Evolutionary conservation across 2,797 vertebrate species (phyloP).

Genomic region (Pseudomugil gertrudae): DNA sequence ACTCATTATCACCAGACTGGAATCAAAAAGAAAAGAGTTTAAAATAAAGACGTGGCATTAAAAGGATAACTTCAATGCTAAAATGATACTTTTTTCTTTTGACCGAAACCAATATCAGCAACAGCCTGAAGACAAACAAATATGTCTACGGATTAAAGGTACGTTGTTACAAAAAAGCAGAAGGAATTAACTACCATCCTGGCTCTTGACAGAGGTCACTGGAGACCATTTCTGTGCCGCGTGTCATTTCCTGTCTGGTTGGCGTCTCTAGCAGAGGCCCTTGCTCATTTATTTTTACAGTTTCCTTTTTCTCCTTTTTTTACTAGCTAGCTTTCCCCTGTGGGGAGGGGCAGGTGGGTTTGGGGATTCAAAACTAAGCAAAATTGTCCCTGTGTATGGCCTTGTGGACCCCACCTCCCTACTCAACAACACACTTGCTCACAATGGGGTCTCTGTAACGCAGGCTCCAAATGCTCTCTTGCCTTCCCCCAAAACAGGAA

Average conservation of each 20-base stretch:
- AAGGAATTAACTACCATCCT: slow-evolving; percentile 50
- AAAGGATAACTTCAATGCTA: slow-evolving; percentile 20
- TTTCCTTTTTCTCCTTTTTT: slow-evolving; percentile 82
- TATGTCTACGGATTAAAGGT: slow-evolving; percentile 26
- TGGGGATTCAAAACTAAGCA: slow-evolving; percentile 66
- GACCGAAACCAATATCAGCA: slow-evolving; percentile 19
- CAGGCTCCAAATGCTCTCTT: slow-evolving; percentile 73
- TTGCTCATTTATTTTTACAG: slow-evolving; percentile 86
- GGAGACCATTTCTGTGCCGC: slow-evolving; percentile 80
- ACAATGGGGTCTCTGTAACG: slow-evolving; percentile 87
- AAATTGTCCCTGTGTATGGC: slow-evolving; percentile 73
- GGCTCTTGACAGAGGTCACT: slow-evolving; percentile 66
- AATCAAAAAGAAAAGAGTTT: slow-evolving; percentile 73
- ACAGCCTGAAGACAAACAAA: slow-evolving; percentile 24
- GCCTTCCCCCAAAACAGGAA: slow-evolving; percentile 85
- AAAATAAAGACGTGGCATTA: slow-evolving; percentile 41
- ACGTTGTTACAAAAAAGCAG: slow-evolving; percentile 19
- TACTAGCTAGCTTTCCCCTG: slow-evolving; percentile 76
- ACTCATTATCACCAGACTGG: slow-evolving; percentile 79
- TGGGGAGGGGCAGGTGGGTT: slow-evolving; percentile 75
- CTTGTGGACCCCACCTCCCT: slow-evolving; percentile 72
- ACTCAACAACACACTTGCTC: slow-evolving; percentile 79
- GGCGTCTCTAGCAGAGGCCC: slow-evolving; percentile 73
- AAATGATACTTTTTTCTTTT: slow-evolving; percentile 24
- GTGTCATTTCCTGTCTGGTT: slow-evolving; percentile 85